Evolutionary conservation across 2,113 vertebrate species (phyloP).

Genomic region (Rhagologus leucostigma): DNA sequence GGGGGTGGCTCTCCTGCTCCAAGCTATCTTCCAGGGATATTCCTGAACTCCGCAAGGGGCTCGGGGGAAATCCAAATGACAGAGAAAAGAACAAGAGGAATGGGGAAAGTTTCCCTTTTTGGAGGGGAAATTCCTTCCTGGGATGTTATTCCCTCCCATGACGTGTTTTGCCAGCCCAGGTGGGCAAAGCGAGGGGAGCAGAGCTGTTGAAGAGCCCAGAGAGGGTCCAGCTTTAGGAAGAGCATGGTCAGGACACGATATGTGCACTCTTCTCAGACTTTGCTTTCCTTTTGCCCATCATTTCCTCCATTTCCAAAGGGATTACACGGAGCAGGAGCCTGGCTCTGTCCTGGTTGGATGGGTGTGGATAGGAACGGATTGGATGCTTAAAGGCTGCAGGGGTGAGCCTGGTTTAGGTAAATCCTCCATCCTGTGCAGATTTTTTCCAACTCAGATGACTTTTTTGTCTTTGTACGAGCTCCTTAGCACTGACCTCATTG

Average conservation of each 20-base stretch:
- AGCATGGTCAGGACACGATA: background rate
- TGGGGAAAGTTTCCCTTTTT: background rate
- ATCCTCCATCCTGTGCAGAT: background rate
- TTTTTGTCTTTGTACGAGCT: background rate
- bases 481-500: rapidly evolving
- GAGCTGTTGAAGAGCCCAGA: background rate
- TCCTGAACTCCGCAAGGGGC: background rate
- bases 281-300: rapidly evolving
- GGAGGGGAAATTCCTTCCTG: background rate
- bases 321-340: background rate
- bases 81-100: background rate
- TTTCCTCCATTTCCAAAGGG: background rate
- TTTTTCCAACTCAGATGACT: background rate
- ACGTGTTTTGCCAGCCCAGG: background rate
- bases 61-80: background rate
- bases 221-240: background rate
- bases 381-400: background rate
- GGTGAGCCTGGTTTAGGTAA: background rate
- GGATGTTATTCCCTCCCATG: rapidly evolving
- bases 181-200: background rate
- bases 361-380: rapidly evolving
- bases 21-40: background rate
- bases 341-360: background rate
- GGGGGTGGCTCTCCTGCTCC: background rate
- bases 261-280: background rate